These are phyloP conservation scores for Holothuria leucospilota DNA, from an alignment of 53 echinoderm and acorn worm species.

Conservation along the genomic window DNA sequence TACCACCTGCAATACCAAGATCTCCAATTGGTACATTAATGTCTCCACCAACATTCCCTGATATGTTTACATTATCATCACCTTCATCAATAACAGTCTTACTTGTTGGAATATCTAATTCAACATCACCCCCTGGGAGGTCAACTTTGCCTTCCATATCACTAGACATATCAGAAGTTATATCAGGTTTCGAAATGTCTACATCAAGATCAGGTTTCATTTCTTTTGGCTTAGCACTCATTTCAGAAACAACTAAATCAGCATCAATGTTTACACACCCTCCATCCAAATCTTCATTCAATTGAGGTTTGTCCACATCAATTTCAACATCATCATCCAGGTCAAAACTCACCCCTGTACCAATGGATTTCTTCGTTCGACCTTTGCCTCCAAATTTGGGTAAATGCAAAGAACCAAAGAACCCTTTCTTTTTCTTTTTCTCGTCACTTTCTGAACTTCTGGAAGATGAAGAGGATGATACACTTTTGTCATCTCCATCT, in stretches of 20 bases:
- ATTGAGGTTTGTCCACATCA: not conserved
- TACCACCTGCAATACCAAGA: not conserved
- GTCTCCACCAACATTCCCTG: not conserved
- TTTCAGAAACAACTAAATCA: not conserved
- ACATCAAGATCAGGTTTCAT: slow-evolving; percentile 62
- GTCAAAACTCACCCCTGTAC: slow-evolving; percentile 11
- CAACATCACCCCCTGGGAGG: not conserved
- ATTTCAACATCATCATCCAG: not conserved
- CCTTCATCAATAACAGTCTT: not conserved
- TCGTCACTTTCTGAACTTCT: slow-evolving; percentile 18
- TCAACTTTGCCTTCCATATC: not conserved
- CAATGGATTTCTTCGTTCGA: slow-evolving; percentile 36
- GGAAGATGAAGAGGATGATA: slow-evolving; percentile 34
- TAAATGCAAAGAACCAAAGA: slow-evolving; percentile 71
- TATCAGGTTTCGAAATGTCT: slow-evolving; percentile 15
- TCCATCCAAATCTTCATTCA: not conserved
- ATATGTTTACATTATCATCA: not conserved
- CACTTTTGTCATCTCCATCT: slow-evolving; percentile 18
- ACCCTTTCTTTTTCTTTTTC: slow-evolving; percentile 58
- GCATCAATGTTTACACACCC: slow-evolving; percentile 26
- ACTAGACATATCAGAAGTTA: not conserved
- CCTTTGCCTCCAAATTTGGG: slow-evolving; percentile 60
- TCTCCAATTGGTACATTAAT: not conserved
- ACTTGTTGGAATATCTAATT: not conserved
- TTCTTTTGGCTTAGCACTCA: slow-evolving; percentile 49